phyloP scores from a whole-genome alignment of 1,140 invertebrate species.

The Phocides pigmalion region DNA sequence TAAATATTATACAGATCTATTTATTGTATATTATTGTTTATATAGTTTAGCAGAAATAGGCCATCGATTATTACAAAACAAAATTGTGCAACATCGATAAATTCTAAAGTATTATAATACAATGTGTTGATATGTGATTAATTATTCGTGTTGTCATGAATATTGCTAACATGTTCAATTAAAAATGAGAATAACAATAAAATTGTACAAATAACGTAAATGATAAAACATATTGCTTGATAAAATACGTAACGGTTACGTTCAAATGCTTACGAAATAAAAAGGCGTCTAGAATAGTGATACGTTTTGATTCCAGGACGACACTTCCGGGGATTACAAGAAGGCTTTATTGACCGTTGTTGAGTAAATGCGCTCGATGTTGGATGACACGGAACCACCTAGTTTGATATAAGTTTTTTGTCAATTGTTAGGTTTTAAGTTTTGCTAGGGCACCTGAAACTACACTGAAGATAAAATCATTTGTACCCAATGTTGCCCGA shows the following conservation, averaged over 20 bases:
- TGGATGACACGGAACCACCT: slow-evolving; percentile 61
- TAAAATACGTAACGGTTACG: slow-evolving; percentile 4
- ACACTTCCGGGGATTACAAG: slow-evolving; percentile 97
- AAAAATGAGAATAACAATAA: no score
- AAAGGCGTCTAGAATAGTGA: slow-evolving; percentile 59
- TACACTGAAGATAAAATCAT: slow-evolving; percentile 26
- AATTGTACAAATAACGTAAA: slow-evolving; percentile 12
- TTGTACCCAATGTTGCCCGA: not conserved
- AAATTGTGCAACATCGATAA: no score
- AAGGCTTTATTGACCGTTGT: slow-evolving; percentile 92
- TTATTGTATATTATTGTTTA: slow-evolving; percentile 36
- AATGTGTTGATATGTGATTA: slow-evolving; percentile 11
- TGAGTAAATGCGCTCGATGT: slow-evolving; percentile 83
- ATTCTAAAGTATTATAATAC: no score
- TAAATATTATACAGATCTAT: slow-evolving; percentile 59
- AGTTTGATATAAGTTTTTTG: slow-evolving; percentile 59
- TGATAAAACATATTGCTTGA: not conserved
- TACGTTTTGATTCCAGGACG: slow-evolving; percentile 88
- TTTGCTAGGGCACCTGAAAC: slow-evolving; percentile 40
- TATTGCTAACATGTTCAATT: slow-evolving; percentile 6
- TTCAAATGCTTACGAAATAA: slow-evolving; percentile 16
- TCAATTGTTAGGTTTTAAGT: slow-evolving; percentile 74
- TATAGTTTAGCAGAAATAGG: not conserved
- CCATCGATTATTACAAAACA: no score
- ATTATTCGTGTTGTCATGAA: not conserved